These are phyloP conservation scores for Catocala fraxini DNA, from an alignment of 2,888 invertebrate species.

Conservation along the genomic window DNA sequence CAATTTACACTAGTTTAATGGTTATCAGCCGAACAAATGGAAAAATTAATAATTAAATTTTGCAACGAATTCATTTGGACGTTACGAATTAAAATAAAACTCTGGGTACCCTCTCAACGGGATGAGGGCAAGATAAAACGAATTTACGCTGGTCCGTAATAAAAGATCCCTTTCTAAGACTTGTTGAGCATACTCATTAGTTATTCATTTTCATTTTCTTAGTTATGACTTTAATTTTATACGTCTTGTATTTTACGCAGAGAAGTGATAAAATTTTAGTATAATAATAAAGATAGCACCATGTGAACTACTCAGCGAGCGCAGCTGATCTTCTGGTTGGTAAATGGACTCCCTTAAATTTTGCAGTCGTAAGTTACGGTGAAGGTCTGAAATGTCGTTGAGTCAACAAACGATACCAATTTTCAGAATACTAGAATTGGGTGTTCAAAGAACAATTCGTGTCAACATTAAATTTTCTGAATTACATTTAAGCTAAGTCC, in stretches of 20 bases:
- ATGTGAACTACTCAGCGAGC: conserved; percentile 44
- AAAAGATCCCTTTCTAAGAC: conserved; percentile 73
- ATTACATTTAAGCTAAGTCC: conserved; percentile 18
- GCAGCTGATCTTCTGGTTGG: conserved; percentile 44
- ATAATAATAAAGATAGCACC: conserved; percentile 43
- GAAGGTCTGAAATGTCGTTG: neutral
- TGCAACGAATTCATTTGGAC: conserved; percentile 53
- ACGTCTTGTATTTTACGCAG: conserved; percentile 59
- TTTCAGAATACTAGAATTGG: too few relatives aligned
- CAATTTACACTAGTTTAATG: conserved; percentile 35
- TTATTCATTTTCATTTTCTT: conserved; percentile 81
- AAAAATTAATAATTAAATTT: conserved; percentile 53
- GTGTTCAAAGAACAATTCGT: too few relatives aligned
- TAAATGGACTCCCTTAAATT: conserved; percentile 37
- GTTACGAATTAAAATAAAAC: conserved; percentile 60
- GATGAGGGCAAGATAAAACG: conserved; percentile 58
- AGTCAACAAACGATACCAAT: too few relatives aligned
- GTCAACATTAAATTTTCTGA: conserved; percentile 2
- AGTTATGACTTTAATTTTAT: conserved; percentile 71
- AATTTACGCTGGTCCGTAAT: conserved; percentile 62
- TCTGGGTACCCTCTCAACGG: conserved; percentile 45
- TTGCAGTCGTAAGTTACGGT: conserved; percentile 11
- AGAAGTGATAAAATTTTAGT: conserved; percentile 63
- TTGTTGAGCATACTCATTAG: conserved; percentile 77
- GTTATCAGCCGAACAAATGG: conserved; percentile 33